Base-by-base conservation (phyloP, 2,888 invertebrate genomes). In the Zaprionus lineosus region DNA sequence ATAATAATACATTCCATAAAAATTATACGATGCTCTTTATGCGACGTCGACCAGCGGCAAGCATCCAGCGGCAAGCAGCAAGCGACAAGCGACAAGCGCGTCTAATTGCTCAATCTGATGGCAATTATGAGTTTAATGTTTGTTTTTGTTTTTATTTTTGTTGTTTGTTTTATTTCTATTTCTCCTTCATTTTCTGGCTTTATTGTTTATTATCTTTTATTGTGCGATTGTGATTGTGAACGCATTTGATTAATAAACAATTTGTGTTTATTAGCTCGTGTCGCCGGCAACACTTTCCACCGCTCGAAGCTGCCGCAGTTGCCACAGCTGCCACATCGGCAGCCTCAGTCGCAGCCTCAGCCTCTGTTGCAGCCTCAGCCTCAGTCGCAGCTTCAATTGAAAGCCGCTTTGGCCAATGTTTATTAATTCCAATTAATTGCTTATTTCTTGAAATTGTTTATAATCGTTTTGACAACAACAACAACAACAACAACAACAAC, bases 241-340 rank as follows among this genome's bases (percentile, higher is more conserved):
- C 50, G 57, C 65, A 60, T 74, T 75, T 63, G 75, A 76, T 72
- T 77, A 74, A 76, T 66, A 72, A 72, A 72, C 74, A 86, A 84
- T 74, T 77, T 77, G 72, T 69, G 74, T 74, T 74, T 63, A 75
- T 76, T 75, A 72, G 74, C 74, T 62, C 74, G 72, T 53, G 68
- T 72, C 72, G 61, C 52, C 57, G 57, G 47, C 72, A 72, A 70
- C 72, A 74, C 77, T 74, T 74, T 77, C 77, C 57, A 74, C 11
- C 19, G 16, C 7, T 16, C 16, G n/a, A n/a, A n/a, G 11, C 24
- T 2, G 24, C 4, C n/a, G 3, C 21, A 5, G 21, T 7, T n/a
- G 5, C n/a, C 2, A 33, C 7, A 11, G 4, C 26, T 28, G 21
- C 48, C n/a, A n/a, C n/a, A n/a, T n/a, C 40, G 4, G 2, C 8